Evolutionary conservation across 1,140 invertebrate species (phyloP).

Genomic region (Zaprionus ghesquierei): DNA sequence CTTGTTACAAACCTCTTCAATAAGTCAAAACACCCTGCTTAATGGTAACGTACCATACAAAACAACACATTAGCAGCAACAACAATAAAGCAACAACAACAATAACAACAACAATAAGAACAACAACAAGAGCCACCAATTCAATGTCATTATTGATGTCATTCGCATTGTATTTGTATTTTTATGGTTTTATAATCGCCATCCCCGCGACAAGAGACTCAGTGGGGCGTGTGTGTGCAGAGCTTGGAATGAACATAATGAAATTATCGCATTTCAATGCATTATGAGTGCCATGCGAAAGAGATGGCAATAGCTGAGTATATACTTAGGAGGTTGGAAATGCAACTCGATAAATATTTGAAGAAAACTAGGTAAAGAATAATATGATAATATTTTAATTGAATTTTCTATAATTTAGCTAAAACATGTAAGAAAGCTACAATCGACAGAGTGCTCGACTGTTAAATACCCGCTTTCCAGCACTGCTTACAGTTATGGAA

Average conservation of each 20-base stretch:
- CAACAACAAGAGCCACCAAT: constrained; percentile 38
- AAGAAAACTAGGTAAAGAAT: background rate
- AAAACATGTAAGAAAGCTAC: too few relatives aligned
- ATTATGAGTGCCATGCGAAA: background rate
- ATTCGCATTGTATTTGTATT: constrained; percentile 59
- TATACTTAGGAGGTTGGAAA: too few relatives aligned
- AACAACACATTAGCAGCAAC: constrained; percentile 11
- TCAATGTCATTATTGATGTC: constrained; percentile 80
- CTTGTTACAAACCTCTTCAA: background rate
- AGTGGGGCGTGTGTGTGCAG: background rate
- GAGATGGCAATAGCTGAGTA: background rate
- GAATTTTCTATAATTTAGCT: too few relatives aligned
- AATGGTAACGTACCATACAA: background rate
- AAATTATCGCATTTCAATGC: constrained; percentile 55
- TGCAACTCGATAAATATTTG: background rate
- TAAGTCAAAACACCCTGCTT: background rate
- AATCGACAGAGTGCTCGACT: too few relatives aligned
- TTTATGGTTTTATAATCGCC: constrained; percentile 63
- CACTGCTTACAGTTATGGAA: too few relatives aligned
- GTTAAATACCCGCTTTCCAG: too few relatives aligned
- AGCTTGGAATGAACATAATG: constrained; percentile 49
- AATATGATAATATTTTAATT: background rate
- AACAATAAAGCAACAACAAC: constrained; percentile 7
- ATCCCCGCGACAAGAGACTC: background rate
- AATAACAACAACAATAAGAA: background rate